Conservation (phyloP, 2,113 vertebrate genomes). For the Pan troglodytes region DNA sequence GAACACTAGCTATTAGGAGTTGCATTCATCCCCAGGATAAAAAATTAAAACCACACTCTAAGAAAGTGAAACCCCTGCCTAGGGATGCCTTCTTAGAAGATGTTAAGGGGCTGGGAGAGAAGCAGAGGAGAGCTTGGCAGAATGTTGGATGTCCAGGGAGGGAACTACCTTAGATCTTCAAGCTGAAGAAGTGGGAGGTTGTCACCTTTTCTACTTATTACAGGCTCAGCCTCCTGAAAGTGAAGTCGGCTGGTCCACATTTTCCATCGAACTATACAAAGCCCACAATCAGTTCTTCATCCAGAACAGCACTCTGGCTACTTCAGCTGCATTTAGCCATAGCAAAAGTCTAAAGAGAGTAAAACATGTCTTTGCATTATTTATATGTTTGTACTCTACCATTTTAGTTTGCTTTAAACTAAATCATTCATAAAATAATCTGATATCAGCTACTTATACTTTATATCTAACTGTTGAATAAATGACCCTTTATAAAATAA, state of each 20-base stretch:
- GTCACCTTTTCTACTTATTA: neutral
- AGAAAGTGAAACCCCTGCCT: neutral
- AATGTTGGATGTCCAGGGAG: neutral
- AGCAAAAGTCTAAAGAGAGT: neutral
- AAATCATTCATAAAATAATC: neutral
- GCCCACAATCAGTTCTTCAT: neutral
- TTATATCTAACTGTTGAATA: neutral
- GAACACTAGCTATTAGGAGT: neutral
- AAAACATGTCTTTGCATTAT: neutral
- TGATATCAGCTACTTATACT: neutral
- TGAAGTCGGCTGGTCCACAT: neutral
- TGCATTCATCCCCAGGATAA: neutral
- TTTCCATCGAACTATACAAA: neutral
- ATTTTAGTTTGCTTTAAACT: neutral
- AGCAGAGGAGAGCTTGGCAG: neutral
- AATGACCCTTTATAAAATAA: neutral
- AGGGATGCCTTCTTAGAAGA: neutral
- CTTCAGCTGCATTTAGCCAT: neutral
- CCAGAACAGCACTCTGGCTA: neutral
- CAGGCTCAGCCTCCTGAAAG: neutral
- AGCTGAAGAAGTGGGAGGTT: neutral
- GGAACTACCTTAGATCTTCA: neutral
- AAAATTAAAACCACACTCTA: neutral
- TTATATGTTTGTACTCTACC: neutral
- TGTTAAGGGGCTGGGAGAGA: rapidly evolving